Percentiles rank a stretch among this genome's conserved stretches.
phyloP scores from a whole-genome alignment of 2,797 vertebrate genomes.

The Myotis daubentonii region DNA sequence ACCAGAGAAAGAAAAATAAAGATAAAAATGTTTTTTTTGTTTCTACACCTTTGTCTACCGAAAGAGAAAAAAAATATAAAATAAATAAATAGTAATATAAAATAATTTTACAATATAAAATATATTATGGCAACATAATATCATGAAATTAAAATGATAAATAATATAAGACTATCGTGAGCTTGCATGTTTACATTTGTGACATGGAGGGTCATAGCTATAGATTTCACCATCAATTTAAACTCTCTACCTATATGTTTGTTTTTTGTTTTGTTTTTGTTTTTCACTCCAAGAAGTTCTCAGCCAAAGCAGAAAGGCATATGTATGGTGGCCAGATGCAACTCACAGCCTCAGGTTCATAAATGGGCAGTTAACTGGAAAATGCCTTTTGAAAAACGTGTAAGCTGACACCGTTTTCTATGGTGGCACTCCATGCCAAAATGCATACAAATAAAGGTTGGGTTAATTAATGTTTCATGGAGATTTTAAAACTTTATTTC shows the following conservation, averaged over 20 bases:
- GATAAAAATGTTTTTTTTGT: neutral
- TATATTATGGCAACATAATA: neutral
- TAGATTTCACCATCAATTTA: neutral
- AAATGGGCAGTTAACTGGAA: neutral
- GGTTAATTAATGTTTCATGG: neutral
- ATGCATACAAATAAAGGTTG: neutral
- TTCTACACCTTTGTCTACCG: neutral
- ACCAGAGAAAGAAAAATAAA: neutral
- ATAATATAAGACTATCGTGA: neutral
- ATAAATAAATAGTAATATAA: neutral
- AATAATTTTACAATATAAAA: neutral
- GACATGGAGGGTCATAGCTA: neutral
- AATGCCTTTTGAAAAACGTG: neutral
- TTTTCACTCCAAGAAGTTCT: neutral
- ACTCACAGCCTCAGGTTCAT: neutral
- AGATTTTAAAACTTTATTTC: constrained; percentile 3
- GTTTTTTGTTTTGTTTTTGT: neutral
- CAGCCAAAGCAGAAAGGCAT: neutral
- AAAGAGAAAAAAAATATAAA: neutral
- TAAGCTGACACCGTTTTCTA: neutral
- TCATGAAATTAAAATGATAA: neutral
- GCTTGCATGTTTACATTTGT: neutral
- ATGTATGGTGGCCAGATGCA: neutral
- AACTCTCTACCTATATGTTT: neutral
- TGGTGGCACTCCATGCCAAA: neutral